Base-by-base conservation (phyloP, 2,888 invertebrate species). In the Brassicogethes aeneus region DNA sequence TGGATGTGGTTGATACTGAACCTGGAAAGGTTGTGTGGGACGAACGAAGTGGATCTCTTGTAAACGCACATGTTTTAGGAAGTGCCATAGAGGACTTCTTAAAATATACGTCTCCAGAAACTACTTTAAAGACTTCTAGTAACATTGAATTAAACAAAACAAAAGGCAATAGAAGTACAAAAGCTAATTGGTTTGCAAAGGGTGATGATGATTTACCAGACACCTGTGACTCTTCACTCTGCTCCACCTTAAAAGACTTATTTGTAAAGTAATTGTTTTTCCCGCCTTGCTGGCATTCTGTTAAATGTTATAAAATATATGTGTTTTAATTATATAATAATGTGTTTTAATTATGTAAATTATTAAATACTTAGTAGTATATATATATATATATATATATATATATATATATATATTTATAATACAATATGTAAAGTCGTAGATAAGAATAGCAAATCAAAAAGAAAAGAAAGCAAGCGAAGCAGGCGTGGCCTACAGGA, bases 71-170 rank as follows among this genome's bases (percentile, higher is more conserved):
- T 56, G 79, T 85, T 0, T 71, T 89, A 23, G 89, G 89, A 15
- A 86, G 80, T 59, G 89, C 88, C 16, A 88, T 89, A 50, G 88
- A 89, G 68, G 88, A 84, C 17, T 88, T 87, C 59, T 70, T 89
- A 29, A 77, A 75, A 59, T 79, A 74, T 68, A 74, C 71, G 51
- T 74, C 70, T 48, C 71, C 68, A 43, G 78, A 72, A 10, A 69
- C 72, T 31, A 17, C 32, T 3, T 5, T 23, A 23, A 5, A 5
- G 5, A 10, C 23, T 7, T 7, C 7, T 23, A 7, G 7, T 10
- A 23, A 23, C 23, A 5, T 10, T 7, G 23, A 23, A 5, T 7
- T 7, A 23, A 23, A 10, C 23, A 55, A 53, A 42, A 70, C 52
- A 33, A 51, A 45, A 51, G 42, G 70, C 39, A 47, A 43, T 46